Base-by-base conservation (phyloP, 2,888 invertebrate genomes). In the Trissolcus japonicus region DNA sequence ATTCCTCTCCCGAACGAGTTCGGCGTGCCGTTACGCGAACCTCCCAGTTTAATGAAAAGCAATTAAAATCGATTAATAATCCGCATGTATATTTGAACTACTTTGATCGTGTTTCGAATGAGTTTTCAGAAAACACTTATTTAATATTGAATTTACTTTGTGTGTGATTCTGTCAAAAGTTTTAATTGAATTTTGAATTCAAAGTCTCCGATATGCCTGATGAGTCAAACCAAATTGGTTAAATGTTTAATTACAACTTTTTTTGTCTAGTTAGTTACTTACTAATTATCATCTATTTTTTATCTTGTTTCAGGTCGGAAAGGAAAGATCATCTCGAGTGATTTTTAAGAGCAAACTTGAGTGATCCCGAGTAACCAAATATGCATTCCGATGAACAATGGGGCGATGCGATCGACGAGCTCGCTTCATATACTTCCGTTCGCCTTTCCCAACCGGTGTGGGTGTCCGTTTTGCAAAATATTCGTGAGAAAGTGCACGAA, bases 401-500 rank as follows among this genome's bases (percentile, higher is more conserved):
- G 53, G 16, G 51, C 17, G 35, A 56, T 59, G 35, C 43, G 41
- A 53, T 75, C 68, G 63, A 68, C 57, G 40, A 59, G 35, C 59
- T 46, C 48, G 53, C 62, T 62, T 55, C 62, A 56, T 59, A 53
- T 66, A 51, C 60, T 55, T 66, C 73, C 73, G 59, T 74, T 74
- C 40, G 17, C 55, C 55, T 60, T 67, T 67, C 53, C 57, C 55
- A 60, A 60, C 50, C 56, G 55, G 48, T 54, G 73, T 74, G 57
- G 67, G 67, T 74, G 67, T 74, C 53, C 62, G 57, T 53, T 67
- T 74, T 53, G 67, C 62, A 67, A 74, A 74, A 74, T 74, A 74
- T 74, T 74, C 74, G 74, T 74, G 74, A 74, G 74, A 74, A 74
- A 74, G 61, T 61, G 66, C 43, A 13, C 48, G 29, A 73, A 66